Conservation (phyloP, 2,888 invertebrate species). For the Caenorhabditis doughertyi region DNA sequence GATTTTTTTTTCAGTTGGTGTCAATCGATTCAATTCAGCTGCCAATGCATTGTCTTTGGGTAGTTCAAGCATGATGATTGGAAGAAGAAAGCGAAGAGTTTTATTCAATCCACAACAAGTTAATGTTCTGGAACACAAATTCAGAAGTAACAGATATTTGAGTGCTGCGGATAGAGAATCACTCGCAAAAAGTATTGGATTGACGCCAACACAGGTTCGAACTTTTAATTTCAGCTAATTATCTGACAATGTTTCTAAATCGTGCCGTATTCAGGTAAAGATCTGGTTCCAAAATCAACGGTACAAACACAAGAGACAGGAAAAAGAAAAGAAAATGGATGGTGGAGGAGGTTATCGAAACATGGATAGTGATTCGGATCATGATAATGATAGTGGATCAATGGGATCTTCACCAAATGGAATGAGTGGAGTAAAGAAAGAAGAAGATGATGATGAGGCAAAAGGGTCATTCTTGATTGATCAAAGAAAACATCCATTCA, state of each 20-base stretch:
- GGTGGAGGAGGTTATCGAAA: slow-evolving; percentile 51
- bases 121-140: slow-evolving; percentile 88
- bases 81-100: slow-evolving; percentile 89
- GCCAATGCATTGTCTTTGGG: slow-evolving; percentile 33
- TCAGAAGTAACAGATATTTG: slow-evolving; percentile 91
- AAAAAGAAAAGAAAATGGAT: slow-evolving; percentile 67
- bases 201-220: slow-evolving; percentile 89
- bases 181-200: slow-evolving; percentile 89
- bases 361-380: slow-evolving; percentile 35
- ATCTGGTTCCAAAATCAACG: slow-evolving; percentile 78
- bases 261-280: slow-evolving; percentile 67
- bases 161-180: slow-evolving; percentile 93
- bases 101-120: slow-evolving; percentile 89
- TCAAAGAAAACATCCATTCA: no score
- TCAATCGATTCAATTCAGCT: slow-evolving; percentile 53
- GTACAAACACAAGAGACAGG: slow-evolving; percentile 74
- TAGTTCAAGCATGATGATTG: slow-evolving; percentile 32
- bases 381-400: slow-evolving; percentile 44
- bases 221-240: slow-evolving; percentile 64
- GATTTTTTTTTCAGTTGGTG: slow-evolving; percentile 57
- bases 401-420: slow-evolving; percentile 26
- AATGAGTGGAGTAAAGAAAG: slow-evolving; percentile 33
- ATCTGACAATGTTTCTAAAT: slow-evolving; percentile 31
- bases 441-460: slow-evolving; percentile 38
- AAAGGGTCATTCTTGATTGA: no score